These are phyloP conservation scores for Sebastes nivosus DNA, from an alignment of 2,797 vertebrate species.

Conservation along the genomic window DNA sequence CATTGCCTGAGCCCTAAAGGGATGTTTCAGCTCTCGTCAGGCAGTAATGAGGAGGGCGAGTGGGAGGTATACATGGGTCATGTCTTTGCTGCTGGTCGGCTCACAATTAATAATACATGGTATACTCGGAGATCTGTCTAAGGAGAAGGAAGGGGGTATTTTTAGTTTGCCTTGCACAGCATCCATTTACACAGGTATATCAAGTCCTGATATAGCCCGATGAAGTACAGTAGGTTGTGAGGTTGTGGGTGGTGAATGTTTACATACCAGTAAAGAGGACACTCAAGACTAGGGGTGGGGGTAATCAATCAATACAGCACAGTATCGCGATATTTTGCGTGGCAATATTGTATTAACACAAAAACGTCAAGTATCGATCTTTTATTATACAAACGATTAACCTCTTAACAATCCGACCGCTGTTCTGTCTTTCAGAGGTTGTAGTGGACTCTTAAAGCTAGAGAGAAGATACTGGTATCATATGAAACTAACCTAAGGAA, in stretches of 20 bases:
- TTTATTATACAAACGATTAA: too few species aligned
- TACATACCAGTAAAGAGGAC: neutral
- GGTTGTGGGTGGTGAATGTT: neutral
- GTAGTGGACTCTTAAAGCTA: too few species aligned
- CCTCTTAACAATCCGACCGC: too few species aligned
- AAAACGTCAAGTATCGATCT: too few species aligned
- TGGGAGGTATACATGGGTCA: constrained; percentile 30
- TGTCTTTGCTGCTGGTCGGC: constrained; percentile 28
- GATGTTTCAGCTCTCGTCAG: constrained; percentile 59
- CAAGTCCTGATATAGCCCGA: neutral
- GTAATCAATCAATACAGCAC: too few species aligned
- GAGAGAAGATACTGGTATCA: too few species aligned
- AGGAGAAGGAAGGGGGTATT: constrained; percentile 1
- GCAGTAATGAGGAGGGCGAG: constrained; percentile 54
- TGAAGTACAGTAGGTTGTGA: neutral
- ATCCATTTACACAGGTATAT: neutral
- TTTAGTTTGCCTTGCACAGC: neutral
- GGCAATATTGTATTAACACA: too few species aligned
- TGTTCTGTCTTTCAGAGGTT: too few species aligned
- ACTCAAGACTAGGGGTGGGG: neutral
- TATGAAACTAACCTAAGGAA: too few species aligned
- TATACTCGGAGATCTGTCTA: constrained; percentile 1
- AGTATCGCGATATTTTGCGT: too few species aligned
- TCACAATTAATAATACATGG: constrained; percentile 55
- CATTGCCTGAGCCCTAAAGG: constrained; percentile 41